phyloP scores from a whole-genome alignment of 2,797 vertebrate species.

The Amblyopsis hoosieri region DNA sequence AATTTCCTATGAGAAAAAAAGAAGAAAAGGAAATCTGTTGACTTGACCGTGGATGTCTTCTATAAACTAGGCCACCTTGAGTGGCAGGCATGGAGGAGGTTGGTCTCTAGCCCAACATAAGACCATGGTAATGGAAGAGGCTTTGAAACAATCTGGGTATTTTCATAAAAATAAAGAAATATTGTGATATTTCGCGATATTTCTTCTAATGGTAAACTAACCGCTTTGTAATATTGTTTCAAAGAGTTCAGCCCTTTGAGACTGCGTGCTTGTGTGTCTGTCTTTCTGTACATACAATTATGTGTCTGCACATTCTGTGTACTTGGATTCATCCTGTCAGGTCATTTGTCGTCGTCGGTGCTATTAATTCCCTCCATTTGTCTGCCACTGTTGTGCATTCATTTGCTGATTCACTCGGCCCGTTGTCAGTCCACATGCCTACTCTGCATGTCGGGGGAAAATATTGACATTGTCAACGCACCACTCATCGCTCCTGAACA shows the following conservation, averaged over 20 bases:
- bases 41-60: conserved; percentile 68
- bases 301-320: conserved; percentile 48
- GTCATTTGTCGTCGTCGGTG: conserved; percentile 69
- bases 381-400: conserved; percentile 64
- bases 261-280: conserved; percentile 16
- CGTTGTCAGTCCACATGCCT: conserved; percentile 70
- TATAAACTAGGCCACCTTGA: conserved; percentile 52
- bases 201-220: conserved; percentile 15
- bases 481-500: conserved; percentile 58
- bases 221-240: conserved; percentile 15
- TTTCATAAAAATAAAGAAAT: neutral
- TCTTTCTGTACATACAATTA: conserved; percentile 24
- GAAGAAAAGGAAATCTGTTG: conserved; percentile 69
- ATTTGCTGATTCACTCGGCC: conserved; percentile 68
- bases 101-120: conserved; percentile 35
- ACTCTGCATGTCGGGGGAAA: conserved; percentile 70
- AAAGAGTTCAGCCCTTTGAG: conserved; percentile 14
- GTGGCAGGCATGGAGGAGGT: conserved; percentile 61
- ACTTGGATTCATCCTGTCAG: conserved; percentile 70
- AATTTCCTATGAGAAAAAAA: conserved; percentile 63
- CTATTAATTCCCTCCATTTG: conserved; percentile 63
- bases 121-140: conserved; percentile 41
- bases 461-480: conserved; percentile 72
- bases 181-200: neutral
- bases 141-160: conserved; percentile 39